Evolutionary conservation across 2,888 invertebrate species (phyloP).

Genomic region (Hypomecis atomaria): DNA sequence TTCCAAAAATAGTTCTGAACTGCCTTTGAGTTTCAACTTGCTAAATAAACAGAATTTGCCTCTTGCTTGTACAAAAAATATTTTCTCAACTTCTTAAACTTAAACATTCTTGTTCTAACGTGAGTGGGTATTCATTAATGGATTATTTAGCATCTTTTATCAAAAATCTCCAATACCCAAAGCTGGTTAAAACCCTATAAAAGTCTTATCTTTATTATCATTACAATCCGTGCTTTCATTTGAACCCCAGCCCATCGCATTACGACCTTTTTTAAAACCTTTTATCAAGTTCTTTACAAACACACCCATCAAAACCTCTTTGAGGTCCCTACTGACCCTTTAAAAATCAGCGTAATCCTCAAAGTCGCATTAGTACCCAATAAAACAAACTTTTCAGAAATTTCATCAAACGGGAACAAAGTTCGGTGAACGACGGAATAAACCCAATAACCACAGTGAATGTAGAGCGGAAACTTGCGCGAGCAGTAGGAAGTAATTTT

Average conservation of each 20-base stretch:
- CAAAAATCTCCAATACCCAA: neutral
- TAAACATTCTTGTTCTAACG: no score
- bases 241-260: constrained; percentile 5
- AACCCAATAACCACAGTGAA: constrained; percentile 42
- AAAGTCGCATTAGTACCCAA: constrained; percentile 42
- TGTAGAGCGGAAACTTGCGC: constrained; percentile 10
- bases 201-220: constrained; percentile 10
- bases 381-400: constrained; percentile 46
- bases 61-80: no score
- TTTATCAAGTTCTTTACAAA: constrained; percentile 30
- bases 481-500: neutral
- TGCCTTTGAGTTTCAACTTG: no score
- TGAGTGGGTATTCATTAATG: no score
- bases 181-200: neutral
- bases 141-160: neutral
- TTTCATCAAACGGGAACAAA: constrained; percentile 44
- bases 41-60: no score
- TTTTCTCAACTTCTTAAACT: no score
- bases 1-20: no score
- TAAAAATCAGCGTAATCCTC: constrained; percentile 36
- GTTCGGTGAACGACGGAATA: constrained; percentile 40
- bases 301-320: constrained; percentile 28
- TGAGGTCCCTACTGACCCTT: constrained; percentile 28
- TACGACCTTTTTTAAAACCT: constrained; percentile 23
- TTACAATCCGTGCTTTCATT: constrained; percentile 13